Evolutionary conservation across 1,140 invertebrate species (phyloP), one percentile per base, ranked within the genome.

Genomic region (Cydia amplana): DNA sequence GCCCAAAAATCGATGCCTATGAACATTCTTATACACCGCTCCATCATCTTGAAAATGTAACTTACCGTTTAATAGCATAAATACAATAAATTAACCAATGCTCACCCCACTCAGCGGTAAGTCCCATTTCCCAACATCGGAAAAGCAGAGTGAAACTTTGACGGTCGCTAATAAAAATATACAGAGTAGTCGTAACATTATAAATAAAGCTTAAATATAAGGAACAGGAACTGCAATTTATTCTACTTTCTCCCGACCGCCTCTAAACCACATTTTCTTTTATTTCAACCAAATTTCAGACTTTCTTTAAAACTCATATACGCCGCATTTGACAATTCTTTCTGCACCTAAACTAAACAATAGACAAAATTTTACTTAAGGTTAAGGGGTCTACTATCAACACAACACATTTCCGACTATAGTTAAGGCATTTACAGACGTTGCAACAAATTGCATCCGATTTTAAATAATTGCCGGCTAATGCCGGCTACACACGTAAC

Each of bases 61-160:
- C 20, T 23, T 3, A 60, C 5, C 2, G 6, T 20, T n/a, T 51
- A 73, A 20, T 25, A 49, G 20, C 18, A 23, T 28, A 51, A 73
- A 51, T 25, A 25, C 18, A 16, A 49, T 20, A 51, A n/a, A 51
- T 46, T 49, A 28, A 16, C 4, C 18, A 73, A 76, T 72, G 49
- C 87, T 91, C 77, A 92, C 91, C 82, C 89, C 91, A 77, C 79
- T 85, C 51, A 92, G 79, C 75, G 84, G 85, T 74, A 92, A 86
- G 87, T 91, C 85, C 91, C 91, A 92, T 86, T 87, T 91, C 82
- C 91, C 91, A 32, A 92, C 83, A 79, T 92, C 91, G 73, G 91
- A 91, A 90, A 92, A 90, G 82, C 89, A 80, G 73, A 85, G 76
- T 70, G 84, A 83, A 76, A 88, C 78, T 84, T 85, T 86, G 74